Evolutionary conservation across 2,888 invertebrate genomes (phyloP), one percentile per base, ranked within the genome.

Genomic region (Drosophila diplacantha): DNA sequence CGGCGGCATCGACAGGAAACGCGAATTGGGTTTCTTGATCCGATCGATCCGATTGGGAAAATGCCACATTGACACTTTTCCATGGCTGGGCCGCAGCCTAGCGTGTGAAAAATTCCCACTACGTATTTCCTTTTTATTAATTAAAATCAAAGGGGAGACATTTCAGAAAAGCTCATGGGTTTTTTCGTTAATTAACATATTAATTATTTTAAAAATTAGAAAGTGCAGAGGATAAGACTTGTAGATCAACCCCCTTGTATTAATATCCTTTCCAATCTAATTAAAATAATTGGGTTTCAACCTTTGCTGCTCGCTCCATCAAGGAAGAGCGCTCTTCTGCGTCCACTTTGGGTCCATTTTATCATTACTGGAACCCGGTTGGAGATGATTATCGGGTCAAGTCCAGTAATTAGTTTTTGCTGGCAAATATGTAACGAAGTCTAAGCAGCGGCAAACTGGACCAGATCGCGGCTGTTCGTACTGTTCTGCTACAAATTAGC

Each of bases 391-490:
- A 78, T 78, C 78, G 71, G 75, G 46, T 41, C 47, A 49, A 53
- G 39, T 32, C 52, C 52, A 54, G 69, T 83, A 78, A 78, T 79
- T 79, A 81, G 72, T 78, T 78, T 81, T 78, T 78, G 75, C 78
- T 81, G 75, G 75, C 81, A 81, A 80, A 81, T 74, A 81, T 74
- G 77, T 62, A 75, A 59, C 49, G 46, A 39, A 50, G 78, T 18
- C 58, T 58, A 57, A 57, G 58, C 58, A 44, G 44, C 29, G 4
- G 26, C n/a, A 35, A 41, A 3, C 22, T 58, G 35, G 58, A 59
- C 58, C 58, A 59, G 58, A 59, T 59, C 59, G 43, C 78, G 54
- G 52, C 71, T 41, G 1, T 29, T 29, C 8, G 26, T 26, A 26
- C 26, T 29, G 26, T 59, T 59, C 12, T 31, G 50, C 61, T 29